Base-by-base conservation (phyloP, 1,140 invertebrate species). In the Carcinoscorpius rotundicauda region DNA sequence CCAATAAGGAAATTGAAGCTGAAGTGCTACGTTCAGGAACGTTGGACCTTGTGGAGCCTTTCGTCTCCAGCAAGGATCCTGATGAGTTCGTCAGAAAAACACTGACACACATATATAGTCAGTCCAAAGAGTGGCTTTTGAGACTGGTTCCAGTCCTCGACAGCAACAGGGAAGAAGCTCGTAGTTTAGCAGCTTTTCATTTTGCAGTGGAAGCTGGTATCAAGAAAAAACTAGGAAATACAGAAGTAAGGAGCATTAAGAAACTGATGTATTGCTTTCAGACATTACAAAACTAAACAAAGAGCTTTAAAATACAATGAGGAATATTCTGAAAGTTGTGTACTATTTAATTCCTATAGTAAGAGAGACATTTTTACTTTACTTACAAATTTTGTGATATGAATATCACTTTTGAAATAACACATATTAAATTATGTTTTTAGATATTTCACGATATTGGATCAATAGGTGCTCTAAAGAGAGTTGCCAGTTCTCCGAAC, bases 181-280 rank as follows among this genome's bases (percentile, higher is more conserved):
- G 94, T 69, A 97, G 96, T 74, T 77, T 99, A 62, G 96, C 97
- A 0, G 94, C 96, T 50, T 99, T 99, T 77, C 97, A 99, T 76
- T 99, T 99, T 76, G 97, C 94, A 73, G 97, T 99, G 93, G 97
- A 99, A 77, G 96, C 97, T 3, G 91, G 90, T 8, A 98, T 99
- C 53, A 98, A 98, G 74, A 89, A 95, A 72, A 87, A 93, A 71
- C 96, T 98, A 78, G 91, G 92, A 9, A 94, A 96, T 67, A 89
- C 93, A 0, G 87, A 92, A 65, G 79, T 82, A 73, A 63, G 53
- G 53, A 9, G 11, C 4, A 11, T 6, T 9, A n/a, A 29, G 5
- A 51, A 6, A 60, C 8, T 8, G 61, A 6, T 6, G 61, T 61
- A 9, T 60, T 29, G 29, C 29, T 29, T 29, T 29, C 29, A 29